Evolutionary conservation across 2,888 invertebrate genomes (phyloP), one percentile per base, ranked within the genome.

Genomic region (Parascotia fuliginaria): DNA sequence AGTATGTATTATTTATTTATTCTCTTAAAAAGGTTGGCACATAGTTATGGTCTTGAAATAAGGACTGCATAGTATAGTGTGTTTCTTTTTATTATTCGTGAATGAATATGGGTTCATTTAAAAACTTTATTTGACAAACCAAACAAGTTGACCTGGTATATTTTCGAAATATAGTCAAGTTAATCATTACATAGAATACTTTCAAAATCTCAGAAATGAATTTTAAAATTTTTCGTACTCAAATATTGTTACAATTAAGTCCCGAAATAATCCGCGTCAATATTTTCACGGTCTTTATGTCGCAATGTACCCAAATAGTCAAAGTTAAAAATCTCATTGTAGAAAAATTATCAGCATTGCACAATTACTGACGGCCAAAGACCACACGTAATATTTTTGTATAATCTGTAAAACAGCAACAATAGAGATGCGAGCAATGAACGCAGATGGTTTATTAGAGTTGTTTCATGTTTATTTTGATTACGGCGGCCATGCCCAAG

Each of bases 401-500:
- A 31, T 7, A 31, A 31, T 22, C 27, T 9, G 9, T 27, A 27
- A 38, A 12, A 38, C 51, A 33, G 61, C 51, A 64, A 63, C 63
- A 63, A 64, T 65, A 52, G 44, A 39, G 16, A 36, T 7, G 9
- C 16, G 5, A 3, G 1, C 9, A 27, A 27, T 28, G 28, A 19
- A 34, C 19, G 12, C 22, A 28, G 29, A 39, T 46, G 50, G 52
- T 60, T 65, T 64, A 68, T 66, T 70, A 64, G 62, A 51, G 64
- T 70, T 69, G 73, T 72, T 72, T 70, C 71, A 67, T 76, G 77
- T 79, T 81, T 80, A 83, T 81, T 81, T 80, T 77, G 77, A 79
- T 77, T 77, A 62, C 49, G 42, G 65, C 73, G 68, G 60, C 70
- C 61, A 57, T 57, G 55, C 56, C 66, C 79, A 77, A 75, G 74